These are phyloP conservation scores for Drosophila carrolli DNA, from an alignment of 1,140 invertebrate genomes.

Conservation along the genomic window DNA sequence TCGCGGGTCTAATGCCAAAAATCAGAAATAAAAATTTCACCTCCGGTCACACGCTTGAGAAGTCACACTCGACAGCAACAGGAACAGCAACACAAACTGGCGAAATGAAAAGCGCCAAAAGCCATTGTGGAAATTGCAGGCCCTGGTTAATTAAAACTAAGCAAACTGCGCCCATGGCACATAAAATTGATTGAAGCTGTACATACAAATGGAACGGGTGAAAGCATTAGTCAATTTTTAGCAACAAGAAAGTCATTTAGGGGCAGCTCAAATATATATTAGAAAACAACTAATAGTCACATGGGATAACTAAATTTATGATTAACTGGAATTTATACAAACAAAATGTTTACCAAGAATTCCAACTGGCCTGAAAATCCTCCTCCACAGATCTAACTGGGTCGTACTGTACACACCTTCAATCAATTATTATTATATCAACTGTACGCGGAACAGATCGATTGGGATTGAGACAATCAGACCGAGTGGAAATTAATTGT, in stretches of 20 bases:
- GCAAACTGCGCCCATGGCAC: conserved; percentile 43
- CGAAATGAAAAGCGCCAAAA: conserved; percentile 48
- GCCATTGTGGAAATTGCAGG: conserved; percentile 36
- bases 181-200: conserved; percentile 41
- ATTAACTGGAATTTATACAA: too few species aligned
- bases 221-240: conserved; percentile 1
- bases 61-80: conserved; percentile 47
- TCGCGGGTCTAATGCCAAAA: conserved; percentile 58
- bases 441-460: conserved; percentile 8
- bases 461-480: conserved; percentile 5
- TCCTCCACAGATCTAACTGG: not conserved
- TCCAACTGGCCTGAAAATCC: not conserved
- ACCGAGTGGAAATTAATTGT: conserved; percentile 27
- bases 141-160: conserved; percentile 55
- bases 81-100: conserved; percentile 7
- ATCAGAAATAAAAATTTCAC: conserved; percentile 74
- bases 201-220: conserved; percentile 15
- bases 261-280: too few species aligned
- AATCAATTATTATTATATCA: conserved; percentile 20
- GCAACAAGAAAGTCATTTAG: too few species aligned
- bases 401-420: conserved; percentile 12
- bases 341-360: not conserved
- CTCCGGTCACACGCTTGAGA: conserved; percentile 78
- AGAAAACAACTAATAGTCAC: too few species aligned
- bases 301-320: too few species aligned